Evolutionary conservation across 2,797 vertebrate genomes (phyloP).

Genomic region (Sebastes hubbsi): DNA sequence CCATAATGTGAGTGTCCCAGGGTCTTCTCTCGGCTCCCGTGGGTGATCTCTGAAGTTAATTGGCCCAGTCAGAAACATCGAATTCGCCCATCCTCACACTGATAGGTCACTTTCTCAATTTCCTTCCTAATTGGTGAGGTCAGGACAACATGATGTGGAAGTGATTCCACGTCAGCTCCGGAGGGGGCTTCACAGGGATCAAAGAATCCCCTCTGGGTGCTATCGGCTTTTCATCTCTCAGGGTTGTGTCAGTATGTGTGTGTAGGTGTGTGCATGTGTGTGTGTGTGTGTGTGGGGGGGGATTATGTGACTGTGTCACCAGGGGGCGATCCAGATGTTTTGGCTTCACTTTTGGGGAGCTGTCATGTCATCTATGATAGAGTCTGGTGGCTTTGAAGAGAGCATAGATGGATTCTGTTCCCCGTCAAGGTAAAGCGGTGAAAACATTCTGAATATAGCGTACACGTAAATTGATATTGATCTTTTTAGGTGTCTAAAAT

Average conservation of each 20-base stretch:
- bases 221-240: conserved; percentile 30
- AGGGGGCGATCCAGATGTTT: too few species aligned
- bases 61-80: conserved; percentile 14
- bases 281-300: not conserved
- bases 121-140: conserved; percentile 44
- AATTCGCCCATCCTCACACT: not conserved
- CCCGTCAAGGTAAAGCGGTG: too few species aligned
- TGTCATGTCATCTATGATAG: too few species aligned
- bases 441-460: too few species aligned
- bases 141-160: conserved; percentile 28
- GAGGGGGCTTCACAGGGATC: conserved; percentile 14
- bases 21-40: not conserved
- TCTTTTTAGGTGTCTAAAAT: not conserved
- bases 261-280: not conserved
- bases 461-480: too few species aligned
- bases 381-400: too few species aligned
- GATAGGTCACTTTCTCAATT: conserved; percentile 50
- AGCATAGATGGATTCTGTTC: too few species aligned
- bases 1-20: not conserved
- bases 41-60: conserved; percentile 27
- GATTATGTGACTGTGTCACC: not conserved
- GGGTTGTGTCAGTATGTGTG: not conserved
- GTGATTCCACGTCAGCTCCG: conserved; percentile 19
- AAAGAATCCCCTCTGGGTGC: conserved; percentile 22
- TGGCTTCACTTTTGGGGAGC: too few species aligned